Conservation (phyloP, 1,140 invertebrate species). For the Aphelenchoides avenae region DNA sequence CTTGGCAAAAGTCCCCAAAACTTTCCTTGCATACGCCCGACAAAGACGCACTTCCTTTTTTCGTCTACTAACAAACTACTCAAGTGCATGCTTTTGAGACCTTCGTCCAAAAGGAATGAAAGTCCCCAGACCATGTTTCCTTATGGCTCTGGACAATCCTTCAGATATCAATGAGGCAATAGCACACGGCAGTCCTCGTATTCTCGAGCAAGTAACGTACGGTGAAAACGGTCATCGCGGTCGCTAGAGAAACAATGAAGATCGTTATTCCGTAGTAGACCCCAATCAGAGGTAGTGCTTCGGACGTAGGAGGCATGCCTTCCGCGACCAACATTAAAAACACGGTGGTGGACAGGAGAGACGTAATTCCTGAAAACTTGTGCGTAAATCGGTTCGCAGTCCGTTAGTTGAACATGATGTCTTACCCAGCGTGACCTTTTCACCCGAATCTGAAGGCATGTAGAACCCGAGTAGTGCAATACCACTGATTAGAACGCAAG, state of each 20-base stretch:
- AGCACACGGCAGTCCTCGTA: too few relatives aligned
- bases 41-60: too few relatives aligned
- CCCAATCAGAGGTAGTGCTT: constrained; percentile 78
- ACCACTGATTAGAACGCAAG: constrained; percentile 80
- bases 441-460: constrained; percentile 82
- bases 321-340: constrained; percentile 87
- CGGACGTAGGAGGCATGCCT: constrained; percentile 82
- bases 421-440: constrained; percentile 67
- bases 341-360: constrained; percentile 83
- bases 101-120: too few relatives aligned
- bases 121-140: too few relatives aligned
- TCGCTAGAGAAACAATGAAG: constrained; percentile 80
- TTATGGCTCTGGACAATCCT: too few relatives aligned
- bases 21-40: too few relatives aligned
- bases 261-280: constrained; percentile 84
- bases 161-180: too few relatives aligned
- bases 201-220: constrained; percentile 29
- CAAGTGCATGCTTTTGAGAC: too few relatives aligned
- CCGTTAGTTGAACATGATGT: not conserved
- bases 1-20: too few relatives aligned
- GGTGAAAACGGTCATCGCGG: constrained; percentile 70
- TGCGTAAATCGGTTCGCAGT: too few relatives aligned
- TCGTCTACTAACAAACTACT: too few relatives aligned
- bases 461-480: constrained; percentile 82
- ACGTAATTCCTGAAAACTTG: constrained; percentile 70